These are phyloP conservation scores for Microctenopoma lineatum DNA, from an alignment of 2,797 vertebrate species.

Conservation along the genomic window DNA sequence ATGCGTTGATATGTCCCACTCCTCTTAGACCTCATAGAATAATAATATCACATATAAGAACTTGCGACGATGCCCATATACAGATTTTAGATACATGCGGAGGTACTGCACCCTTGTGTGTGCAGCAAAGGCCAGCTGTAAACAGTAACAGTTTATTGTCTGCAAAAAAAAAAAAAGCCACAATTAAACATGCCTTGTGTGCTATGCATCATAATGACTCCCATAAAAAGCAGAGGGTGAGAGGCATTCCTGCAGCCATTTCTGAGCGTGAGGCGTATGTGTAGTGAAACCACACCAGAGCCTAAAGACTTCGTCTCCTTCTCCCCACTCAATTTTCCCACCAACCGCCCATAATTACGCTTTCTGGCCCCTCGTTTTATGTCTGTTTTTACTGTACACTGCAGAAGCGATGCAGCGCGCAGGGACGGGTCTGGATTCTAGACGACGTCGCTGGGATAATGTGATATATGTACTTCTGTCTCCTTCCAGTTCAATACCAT, in stretches of 20 bases:
- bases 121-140: constrained; percentile 73
- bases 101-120: constrained; percentile 37
- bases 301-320: constrained; percentile 53
- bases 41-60: constrained; percentile 46
- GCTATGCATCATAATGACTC: constrained; percentile 79
- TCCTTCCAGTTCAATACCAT: constrained; percentile 27
- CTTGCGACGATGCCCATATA: constrained; percentile 52
- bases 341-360: constrained; percentile 74
- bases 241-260: constrained; percentile 79
- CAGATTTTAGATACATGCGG: constrained; percentile 40
- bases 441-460: constrained; percentile 33
- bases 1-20: constrained; percentile 8
- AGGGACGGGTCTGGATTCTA: constrained; percentile 36
- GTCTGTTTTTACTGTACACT: constrained; percentile 74
- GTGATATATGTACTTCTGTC: constrained; percentile 35
- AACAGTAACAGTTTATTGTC: constrained; percentile 81
- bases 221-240: constrained; percentile 81
- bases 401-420: constrained; percentile 49
- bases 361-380: constrained; percentile 77
- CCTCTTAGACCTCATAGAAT: constrained; percentile 19
- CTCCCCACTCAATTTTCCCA: constrained; percentile 71
- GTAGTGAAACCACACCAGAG: constrained; percentile 77
- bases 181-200: constrained; percentile 81
- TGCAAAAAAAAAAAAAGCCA: constrained; percentile 48
- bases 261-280: constrained; percentile 76